Evolutionary conservation across 2,888 invertebrate species (phyloP), one percentile per base, ranked within the genome.

Genomic region (Drosophila colorata): DNA sequence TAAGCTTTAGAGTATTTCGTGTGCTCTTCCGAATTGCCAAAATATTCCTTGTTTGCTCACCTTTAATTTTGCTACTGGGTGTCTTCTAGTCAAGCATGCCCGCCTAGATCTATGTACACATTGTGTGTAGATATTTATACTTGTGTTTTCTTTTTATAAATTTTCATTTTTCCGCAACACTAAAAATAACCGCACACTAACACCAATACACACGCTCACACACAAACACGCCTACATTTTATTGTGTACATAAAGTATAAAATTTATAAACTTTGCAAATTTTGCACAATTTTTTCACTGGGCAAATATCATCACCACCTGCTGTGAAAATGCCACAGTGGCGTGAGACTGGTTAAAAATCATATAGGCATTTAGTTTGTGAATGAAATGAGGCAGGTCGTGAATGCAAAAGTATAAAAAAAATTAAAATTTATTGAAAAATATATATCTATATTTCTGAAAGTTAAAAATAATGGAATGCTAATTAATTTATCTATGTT

Each of bases 241-340:
- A 47, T 51, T 67, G 41, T 66, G 53, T 59, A 66, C 66, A 73
- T 75, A 70, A 69, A 74, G 18, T 66, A 48, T 75, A 65, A 37
- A 78, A 68, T 72, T 83, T 80, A 86, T 83, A 83, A 80, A 80
- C 83, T 75, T 73, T 69, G 64, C 69, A 65, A 47, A 69, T 65
- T 78, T 85, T 69, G 83, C 80, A 69, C 68, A 69, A 64, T 64
- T 60, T 79, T 68, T 51, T 57, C 67, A 68, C 55, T 52, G 40
- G 31, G 41, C 59, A 65, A 76, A 68, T 56, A 60, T 60, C 63
- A 69, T 64, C 80, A 69, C 78, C 83, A 83, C 83, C 83, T 86
- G 83, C 83, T 69, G 58, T 58, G 48, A 28, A 28, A 16, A n/a
- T 18, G n/a, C 60, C 43, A 77, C 76, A 73, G 66, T 77, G 66